Conservation (phyloP, 2,888 invertebrate genomes). For the Apantesis nais region DNA sequence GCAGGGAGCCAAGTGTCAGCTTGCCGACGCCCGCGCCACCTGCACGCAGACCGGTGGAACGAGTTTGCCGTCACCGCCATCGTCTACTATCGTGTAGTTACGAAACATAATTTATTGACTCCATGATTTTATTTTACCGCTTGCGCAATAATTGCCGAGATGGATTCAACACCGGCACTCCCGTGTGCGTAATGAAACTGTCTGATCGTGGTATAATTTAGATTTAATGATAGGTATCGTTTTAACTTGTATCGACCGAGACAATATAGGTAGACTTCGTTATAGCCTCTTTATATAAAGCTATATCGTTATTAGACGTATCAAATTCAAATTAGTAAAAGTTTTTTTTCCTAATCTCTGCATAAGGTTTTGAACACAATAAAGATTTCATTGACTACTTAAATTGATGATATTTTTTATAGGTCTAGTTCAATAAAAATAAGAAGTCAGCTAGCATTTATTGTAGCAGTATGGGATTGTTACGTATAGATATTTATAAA, state of each 20-base stretch:
- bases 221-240: conserved; percentile 35
- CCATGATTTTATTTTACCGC: conserved; percentile 70
- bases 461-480: background rate
- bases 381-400: background rate
- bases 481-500: background rate
- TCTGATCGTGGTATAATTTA: conserved; percentile 33
- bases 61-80: conserved; percentile 58
- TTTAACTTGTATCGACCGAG: conserved; percentile 24
- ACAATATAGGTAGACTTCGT: conserved; percentile 22
- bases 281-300: conserved; percentile 23
- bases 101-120: conserved; percentile 72
- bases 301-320: background rate
- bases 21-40: conserved; percentile 62
- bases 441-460: no score
- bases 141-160: conserved; percentile 69
- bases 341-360: background rate
- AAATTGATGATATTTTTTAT: background rate
- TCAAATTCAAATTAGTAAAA: conserved; percentile 2
- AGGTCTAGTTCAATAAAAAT: background rate
- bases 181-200: conserved; percentile 32
- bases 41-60: conserved; percentile 70
- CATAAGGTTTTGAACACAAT: background rate
- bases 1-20: conserved; percentile 53
- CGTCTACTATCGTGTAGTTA: conserved; percentile 64
- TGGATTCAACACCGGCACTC: conserved; percentile 43